phyloP scores from a whole-genome alignment of 2,113 vertebrate genomes.

The Vulpes vulpes region DNA sequence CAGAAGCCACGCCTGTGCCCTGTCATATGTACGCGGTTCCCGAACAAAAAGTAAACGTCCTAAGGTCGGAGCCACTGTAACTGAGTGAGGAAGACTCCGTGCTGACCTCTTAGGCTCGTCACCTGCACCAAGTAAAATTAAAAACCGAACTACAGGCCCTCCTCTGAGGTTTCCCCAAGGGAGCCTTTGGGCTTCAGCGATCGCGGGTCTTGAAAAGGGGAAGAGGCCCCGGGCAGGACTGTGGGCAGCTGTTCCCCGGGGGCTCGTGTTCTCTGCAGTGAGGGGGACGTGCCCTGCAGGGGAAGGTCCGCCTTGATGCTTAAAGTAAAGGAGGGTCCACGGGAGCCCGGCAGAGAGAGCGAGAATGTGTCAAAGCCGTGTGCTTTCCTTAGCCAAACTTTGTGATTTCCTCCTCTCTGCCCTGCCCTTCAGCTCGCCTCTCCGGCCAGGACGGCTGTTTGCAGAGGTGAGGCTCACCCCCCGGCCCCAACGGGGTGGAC shows the following conservation, averaged over 20 bases:
- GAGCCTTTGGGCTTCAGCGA: not conserved
- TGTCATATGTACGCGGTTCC: not conserved
- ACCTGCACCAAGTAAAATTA: constrained; percentile 33
- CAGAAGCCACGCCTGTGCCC: constrained; percentile 65
- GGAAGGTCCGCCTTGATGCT: not conserved
- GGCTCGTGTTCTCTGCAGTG: not conserved
- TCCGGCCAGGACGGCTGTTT: not conserved
- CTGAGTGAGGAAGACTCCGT: not conserved
- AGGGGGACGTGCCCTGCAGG: not conserved
- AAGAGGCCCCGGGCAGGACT: not conserved
- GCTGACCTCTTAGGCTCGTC: constrained; percentile 30
- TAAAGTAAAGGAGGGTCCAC: not conserved
- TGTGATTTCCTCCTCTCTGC: not conserved
- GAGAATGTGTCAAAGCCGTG: not conserved
- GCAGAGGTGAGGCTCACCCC: not conserved
- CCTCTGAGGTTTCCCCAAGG: not conserved
- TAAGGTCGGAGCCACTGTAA: not conserved
- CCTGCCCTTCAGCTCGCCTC: not conserved
- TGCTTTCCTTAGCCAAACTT: not conserved
- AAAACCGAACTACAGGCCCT: constrained; percentile 22
- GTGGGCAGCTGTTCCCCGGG: not conserved
- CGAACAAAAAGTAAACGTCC: constrained; percentile 27
- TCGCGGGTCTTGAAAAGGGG: not conserved
- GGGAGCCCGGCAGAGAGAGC: not conserved
- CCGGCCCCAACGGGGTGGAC: not conserved